Conservation (phyloP, 2,888 invertebrate genomes). For the Meganola albula region DNA sequence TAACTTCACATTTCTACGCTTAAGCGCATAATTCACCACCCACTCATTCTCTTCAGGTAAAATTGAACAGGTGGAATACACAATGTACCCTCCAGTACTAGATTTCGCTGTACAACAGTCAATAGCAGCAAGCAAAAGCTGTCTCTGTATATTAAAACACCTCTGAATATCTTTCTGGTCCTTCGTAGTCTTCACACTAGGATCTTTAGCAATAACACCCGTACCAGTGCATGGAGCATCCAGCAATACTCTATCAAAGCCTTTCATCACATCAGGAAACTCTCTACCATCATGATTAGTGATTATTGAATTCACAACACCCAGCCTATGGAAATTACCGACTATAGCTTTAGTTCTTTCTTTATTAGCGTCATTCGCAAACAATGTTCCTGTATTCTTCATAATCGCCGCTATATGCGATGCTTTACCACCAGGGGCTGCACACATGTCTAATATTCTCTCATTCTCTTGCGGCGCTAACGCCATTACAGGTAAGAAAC, state of each 20-base stretch:
- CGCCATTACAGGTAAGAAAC: constrained; percentile 98
- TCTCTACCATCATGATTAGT: constrained; percentile 93
- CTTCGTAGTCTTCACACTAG: constrained; percentile 95
- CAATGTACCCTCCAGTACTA: constrained; percentile 93
- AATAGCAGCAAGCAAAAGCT: constrained; percentile 96
- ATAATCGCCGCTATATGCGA: constrained; percentile 98
- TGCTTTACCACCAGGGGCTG: constrained; percentile 99
- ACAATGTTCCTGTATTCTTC: constrained; percentile 97
- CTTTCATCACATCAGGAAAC: constrained; percentile 89
- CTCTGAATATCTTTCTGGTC: constrained; percentile 93
- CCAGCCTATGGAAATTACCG: constrained; percentile 97
- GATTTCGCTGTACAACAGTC: constrained; percentile 97
- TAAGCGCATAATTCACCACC: constrained; percentile 96
- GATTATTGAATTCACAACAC: constrained; percentile 95
- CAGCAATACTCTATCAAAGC: constrained; percentile 95
- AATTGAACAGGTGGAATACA: constrained; percentile 99
- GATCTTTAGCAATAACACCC: constrained; percentile 98
- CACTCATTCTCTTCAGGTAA: constrained; percentile 99
- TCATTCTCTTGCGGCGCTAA: constrained; percentile 98
- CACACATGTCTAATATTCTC: constrained; percentile 96
- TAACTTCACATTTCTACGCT: constrained; percentile 94
- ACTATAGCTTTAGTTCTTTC: constrained; percentile 94
- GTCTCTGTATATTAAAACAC: constrained; percentile 94
- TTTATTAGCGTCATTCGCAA: constrained; percentile 96
- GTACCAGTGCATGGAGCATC: constrained; percentile 99